These are phyloP conservation scores for Temnothorax rugatulus DNA, from an alignment of 2,888 invertebrate genomes.

Conservation along the genomic window DNA sequence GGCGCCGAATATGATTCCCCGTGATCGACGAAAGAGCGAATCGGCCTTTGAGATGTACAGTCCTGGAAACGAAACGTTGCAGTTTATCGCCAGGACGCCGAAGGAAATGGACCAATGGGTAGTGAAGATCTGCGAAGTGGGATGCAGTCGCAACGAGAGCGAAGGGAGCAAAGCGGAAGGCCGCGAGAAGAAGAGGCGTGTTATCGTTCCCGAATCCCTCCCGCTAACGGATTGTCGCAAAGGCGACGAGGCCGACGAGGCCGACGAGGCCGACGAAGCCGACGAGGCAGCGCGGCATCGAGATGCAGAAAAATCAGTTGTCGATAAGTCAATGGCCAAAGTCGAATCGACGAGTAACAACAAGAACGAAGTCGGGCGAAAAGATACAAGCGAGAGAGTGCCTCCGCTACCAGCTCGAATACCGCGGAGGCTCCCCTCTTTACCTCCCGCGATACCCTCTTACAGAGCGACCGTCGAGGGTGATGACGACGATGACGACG, in stretches of 20 bases:
- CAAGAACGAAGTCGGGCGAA: background rate
- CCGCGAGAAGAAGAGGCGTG: background rate
- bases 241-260: background rate
- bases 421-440: constrained; percentile 77
- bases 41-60: constrained; percentile 83
- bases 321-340: background rate
- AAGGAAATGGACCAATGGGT: constrained; percentile 85
- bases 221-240: background rate
- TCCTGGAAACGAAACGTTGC: constrained; percentile 81
- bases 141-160: constrained; percentile 35
- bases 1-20: constrained; percentile 75
- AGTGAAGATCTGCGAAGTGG: constrained; percentile 73
- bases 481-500: background rate
- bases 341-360: background rate
- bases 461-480: constrained; percentile 59
- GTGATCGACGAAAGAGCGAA: constrained; percentile 80
- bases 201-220: background rate
- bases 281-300: background rate
- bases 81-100: constrained; percentile 81
- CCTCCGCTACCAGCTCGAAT: constrained; percentile 78
- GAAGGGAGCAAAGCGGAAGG: constrained; percentile 25
- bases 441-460: constrained; percentile 67
- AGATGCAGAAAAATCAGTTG: background rate
- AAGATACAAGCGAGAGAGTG: constrained; percentile 39
- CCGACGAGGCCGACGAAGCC: background rate